These are phyloP conservation scores for Pelobates fuscus DNA, from an alignment of 2,113 vertebrate genomes.

Conservation along the genomic window DNA sequence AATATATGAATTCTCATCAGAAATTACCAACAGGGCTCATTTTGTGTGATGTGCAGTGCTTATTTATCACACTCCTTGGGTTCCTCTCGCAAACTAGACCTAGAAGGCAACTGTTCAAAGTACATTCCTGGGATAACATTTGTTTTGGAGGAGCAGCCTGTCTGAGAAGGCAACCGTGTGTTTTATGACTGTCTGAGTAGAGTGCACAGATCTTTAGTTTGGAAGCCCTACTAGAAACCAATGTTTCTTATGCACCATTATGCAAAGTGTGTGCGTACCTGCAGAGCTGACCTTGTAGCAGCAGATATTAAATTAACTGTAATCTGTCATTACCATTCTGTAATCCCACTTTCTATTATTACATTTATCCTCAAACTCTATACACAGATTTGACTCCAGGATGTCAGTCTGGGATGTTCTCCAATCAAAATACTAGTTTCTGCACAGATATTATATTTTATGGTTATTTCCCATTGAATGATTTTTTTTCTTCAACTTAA, in stretches of 20 bases:
- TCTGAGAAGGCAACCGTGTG: constrained; percentile 38
- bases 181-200: constrained; percentile 45
- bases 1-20: neutral
- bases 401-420: too few relatives aligned
- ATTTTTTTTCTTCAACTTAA: too few relatives aligned
- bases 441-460: too few relatives aligned
- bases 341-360: too few relatives aligned
- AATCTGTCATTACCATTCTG: too few relatives aligned
- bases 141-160: constrained; percentile 42
- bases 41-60: constrained; percentile 11
- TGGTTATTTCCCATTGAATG: too few relatives aligned
- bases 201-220: constrained; percentile 11
- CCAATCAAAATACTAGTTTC: too few relatives aligned
- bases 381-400: too few relatives aligned
- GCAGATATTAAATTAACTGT: too few relatives aligned
- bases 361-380: too few relatives aligned
- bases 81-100: constrained; percentile 11
- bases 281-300: too few relatives aligned
- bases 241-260: neutral
- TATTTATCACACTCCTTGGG: constrained; percentile 30
- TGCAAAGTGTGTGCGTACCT: neutral
- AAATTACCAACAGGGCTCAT: constrained; percentile 6
- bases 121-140: constrained; percentile 49
- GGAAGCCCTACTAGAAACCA: neutral
- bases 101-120: constrained; percentile 44